Conservation (phyloP, 2,888 invertebrate genomes). For the Aspidiotus rigidus region DNA sequence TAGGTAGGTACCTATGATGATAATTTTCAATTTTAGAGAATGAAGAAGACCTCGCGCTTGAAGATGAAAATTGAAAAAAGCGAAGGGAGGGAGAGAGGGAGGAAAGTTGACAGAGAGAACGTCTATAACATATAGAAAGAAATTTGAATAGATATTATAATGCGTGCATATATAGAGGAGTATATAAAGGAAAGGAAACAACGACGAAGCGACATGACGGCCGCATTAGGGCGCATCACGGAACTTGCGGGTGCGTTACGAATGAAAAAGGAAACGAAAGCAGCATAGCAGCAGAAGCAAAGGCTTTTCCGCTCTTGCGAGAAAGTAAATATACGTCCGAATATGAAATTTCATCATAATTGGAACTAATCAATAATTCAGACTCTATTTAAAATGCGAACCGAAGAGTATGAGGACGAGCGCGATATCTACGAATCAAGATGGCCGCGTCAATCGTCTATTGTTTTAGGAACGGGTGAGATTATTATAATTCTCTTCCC, state of each 20-base stretch:
- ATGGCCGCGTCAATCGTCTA: constrained; percentile 38
- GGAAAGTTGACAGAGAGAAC: not conserved
- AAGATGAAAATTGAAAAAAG: too few relatives aligned
- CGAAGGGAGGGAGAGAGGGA: too few relatives aligned
- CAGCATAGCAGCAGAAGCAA: not conserved
- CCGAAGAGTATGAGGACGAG: constrained; percentile 30
- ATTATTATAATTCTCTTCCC: constrained; percentile 34
- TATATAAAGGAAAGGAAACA: constrained; percentile 35
- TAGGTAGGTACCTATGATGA: too few relatives aligned
- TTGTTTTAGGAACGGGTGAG: constrained; percentile 36
- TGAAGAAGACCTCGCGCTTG: too few relatives aligned
- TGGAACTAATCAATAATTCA: constrained; percentile 37
- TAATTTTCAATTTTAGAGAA: too few relatives aligned
- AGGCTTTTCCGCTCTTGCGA: constrained; percentile 20
- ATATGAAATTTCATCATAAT: constrained; percentile 33
- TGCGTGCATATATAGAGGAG: constrained; percentile 5
- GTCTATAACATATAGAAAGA: not conserved
- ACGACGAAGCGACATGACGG: constrained; percentile 35
- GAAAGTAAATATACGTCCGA: constrained; percentile 33
- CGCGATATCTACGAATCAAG: constrained; percentile 37
- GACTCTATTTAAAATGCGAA: constrained; percentile 36
- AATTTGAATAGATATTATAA: constrained; percentile 19
- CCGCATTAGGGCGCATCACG: constrained; percentile 21
- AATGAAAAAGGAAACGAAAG: constrained; percentile 4
- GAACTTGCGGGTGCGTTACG: constrained; percentile 33